Conservation (phyloP, 2,797 vertebrate species). For the Takifugu ocellatus region DNA sequence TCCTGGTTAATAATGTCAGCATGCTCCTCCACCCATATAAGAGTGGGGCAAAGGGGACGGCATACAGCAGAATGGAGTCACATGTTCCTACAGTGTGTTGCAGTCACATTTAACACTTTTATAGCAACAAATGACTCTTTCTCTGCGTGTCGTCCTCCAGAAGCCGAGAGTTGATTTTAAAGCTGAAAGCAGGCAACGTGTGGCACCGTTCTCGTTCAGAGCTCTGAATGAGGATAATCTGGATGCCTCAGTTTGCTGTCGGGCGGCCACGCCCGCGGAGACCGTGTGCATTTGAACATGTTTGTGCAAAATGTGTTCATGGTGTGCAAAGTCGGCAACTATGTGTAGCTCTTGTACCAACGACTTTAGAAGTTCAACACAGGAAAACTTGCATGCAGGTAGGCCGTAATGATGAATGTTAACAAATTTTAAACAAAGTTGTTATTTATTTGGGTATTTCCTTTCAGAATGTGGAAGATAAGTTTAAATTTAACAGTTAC, state of each 20-base stretch:
- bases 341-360: background rate
- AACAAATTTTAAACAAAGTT: background rate
- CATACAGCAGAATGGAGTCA: background rate
- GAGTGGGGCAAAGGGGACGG: too few relatives aligned
- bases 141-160: too few relatives aligned
- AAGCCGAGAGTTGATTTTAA: too few relatives aligned
- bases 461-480: constrained; percentile 11
- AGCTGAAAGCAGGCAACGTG: too few relatives aligned
- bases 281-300: constrained; percentile 8
- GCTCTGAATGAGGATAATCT: constrained; percentile 11
- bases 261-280: constrained; percentile 33
- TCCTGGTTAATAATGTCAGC: constrained; percentile 28
- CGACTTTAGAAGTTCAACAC: background rate
- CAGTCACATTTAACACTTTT: background rate
- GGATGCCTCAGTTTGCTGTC: constrained; percentile 24
- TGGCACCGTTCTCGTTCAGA: too few relatives aligned
- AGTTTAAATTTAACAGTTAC: constrained; percentile 6
- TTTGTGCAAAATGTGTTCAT: constrained; percentile 20
- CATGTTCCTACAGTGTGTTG: background rate
- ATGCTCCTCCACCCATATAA: constrained; percentile 10
- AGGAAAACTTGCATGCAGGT: too few relatives aligned
- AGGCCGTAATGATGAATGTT: too few relatives aligned
- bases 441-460: constrained; percentile 5
- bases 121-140: too few relatives aligned
- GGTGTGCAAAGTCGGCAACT: constrained; percentile 9